Evolutionary conservation across 2,113 vertebrate species (phyloP).

Genomic region (Catharus fuscescens): DNA sequence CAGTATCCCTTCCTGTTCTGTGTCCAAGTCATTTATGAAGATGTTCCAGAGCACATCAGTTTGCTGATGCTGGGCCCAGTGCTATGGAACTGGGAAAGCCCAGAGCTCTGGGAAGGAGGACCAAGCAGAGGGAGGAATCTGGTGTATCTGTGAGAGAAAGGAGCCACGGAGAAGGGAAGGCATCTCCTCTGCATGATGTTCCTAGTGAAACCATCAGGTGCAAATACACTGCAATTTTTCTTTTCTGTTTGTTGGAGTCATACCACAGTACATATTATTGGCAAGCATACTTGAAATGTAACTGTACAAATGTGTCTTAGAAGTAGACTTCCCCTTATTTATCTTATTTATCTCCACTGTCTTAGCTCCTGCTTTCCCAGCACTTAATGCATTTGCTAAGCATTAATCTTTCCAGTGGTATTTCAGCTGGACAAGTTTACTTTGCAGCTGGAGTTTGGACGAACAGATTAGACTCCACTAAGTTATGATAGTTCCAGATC

Average conservation of each 20-base stretch:
- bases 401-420: background rate
- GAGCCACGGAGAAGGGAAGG: background rate
- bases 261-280: background rate
- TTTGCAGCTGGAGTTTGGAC: constrained; percentile 7
- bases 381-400: background rate
- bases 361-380: background rate
- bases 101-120: background rate
- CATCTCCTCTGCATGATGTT: background rate
- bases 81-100: background rate
- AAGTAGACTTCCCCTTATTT: background rate
- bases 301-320: background rate
- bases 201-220: background rate
- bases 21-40: background rate
- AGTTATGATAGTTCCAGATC: background rate
- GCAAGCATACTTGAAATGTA: background rate
- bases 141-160: background rate
- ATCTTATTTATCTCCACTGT: background rate
- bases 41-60: background rate
- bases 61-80: background rate
- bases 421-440: background rate
- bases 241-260: background rate
- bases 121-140: background rate
- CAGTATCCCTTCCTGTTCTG: background rate
- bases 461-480: background rate
- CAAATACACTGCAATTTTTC: background rate